phyloP scores from a whole-genome alignment of 2,113 vertebrate genomes.

The Amphiprion percula region DNA sequence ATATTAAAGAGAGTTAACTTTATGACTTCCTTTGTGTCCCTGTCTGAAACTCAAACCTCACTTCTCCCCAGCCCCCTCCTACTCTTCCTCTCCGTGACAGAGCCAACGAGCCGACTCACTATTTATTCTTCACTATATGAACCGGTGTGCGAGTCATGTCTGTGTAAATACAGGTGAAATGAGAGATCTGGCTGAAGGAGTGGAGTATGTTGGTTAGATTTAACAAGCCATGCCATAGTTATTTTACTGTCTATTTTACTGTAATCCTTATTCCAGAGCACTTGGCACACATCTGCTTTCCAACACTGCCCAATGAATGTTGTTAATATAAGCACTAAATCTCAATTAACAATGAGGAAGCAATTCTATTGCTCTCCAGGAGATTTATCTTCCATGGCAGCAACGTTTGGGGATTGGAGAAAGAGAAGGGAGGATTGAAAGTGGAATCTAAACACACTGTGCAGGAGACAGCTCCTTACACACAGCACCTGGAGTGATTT shows the following conservation, averaged over 20 bases:
- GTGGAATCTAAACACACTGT: constrained; percentile 51
- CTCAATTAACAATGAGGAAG: constrained; percentile 61
- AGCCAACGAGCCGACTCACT: constrained; percentile 16
- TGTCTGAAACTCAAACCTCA: constrained; percentile 56
- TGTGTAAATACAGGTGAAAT: constrained; percentile 68
- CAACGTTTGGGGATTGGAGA: constrained; percentile 14
- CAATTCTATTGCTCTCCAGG: constrained; percentile 29
- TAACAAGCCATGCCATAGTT: constrained; percentile 43
- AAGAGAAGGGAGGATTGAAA: constrained; percentile 28
- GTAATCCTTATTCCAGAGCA: constrained; percentile 56
- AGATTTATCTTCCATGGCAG: constrained; percentile 41
- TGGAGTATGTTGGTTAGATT: constrained; percentile 18
- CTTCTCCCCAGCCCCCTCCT: not conserved
- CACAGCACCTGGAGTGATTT: constrained; percentile 13
- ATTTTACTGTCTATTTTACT: constrained; percentile 51
- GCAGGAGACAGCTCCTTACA: constrained; percentile 45
- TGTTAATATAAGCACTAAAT: constrained; percentile 66
- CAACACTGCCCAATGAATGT: constrained; percentile 34
- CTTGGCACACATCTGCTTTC: constrained; percentile 53
- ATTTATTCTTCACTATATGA: constrained; percentile 47
- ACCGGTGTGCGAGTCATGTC: constrained; percentile 35
- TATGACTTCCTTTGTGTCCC: constrained; percentile 59
- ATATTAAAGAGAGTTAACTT: constrained; percentile 59
- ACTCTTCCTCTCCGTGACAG: constrained; percentile 17
- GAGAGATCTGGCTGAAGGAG: constrained; percentile 29